Percentiles rank a stretch among this genome's conserved stretches.
Evolutionary conservation across 2,888 invertebrate genomes (phyloP).

Genomic region (Acronicta leporina): DNA sequence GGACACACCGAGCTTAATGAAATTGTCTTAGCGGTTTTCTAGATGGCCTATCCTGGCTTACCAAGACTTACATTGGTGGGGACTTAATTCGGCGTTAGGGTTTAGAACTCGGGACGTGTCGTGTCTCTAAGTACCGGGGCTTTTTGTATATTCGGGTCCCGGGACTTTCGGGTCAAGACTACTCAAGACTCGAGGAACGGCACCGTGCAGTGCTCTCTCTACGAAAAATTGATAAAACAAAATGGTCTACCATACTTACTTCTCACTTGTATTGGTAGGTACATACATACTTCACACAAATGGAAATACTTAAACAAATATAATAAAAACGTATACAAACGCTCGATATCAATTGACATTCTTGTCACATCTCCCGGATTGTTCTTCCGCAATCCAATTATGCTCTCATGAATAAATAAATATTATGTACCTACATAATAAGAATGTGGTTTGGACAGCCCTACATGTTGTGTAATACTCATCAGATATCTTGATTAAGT

Average conservation of each 20-base stretch:
- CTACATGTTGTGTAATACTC: neutral
- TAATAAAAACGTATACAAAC: slow-evolving; percentile 19
- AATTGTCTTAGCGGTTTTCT: neutral
- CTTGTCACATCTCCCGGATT: slow-evolving; percentile 14
- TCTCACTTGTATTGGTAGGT: too few relatives aligned
- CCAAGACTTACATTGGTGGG: neutral
- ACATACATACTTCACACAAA: too few relatives aligned
- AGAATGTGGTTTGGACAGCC: slow-evolving; percentile 8
- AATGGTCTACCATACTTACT: too few relatives aligned
- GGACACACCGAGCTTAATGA: neutral
- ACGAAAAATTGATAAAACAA: too few relatives aligned
- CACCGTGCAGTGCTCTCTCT: too few relatives aligned
- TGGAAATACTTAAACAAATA: neutral
- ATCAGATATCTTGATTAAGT: slow-evolving; percentile 6
- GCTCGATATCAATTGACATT: slow-evolving; percentile 26
- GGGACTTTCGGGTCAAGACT: too few relatives aligned
- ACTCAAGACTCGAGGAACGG: too few relatives aligned
- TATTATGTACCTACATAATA: slow-evolving; percentile 21
- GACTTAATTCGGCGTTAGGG: neutral
- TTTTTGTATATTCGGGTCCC: too few relatives aligned
- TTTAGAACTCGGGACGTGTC: too few relatives aligned
- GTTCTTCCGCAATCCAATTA: slow-evolving; percentile 40
- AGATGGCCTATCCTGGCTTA: neutral
- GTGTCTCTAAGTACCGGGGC: too few relatives aligned
- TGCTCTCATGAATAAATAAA: slow-evolving; percentile 42